Percentiles rank a stretch among this genome's conserved stretches.
Conservation (phyloP, 1,140 invertebrate species). For the Callitettix versicolor region DNA sequence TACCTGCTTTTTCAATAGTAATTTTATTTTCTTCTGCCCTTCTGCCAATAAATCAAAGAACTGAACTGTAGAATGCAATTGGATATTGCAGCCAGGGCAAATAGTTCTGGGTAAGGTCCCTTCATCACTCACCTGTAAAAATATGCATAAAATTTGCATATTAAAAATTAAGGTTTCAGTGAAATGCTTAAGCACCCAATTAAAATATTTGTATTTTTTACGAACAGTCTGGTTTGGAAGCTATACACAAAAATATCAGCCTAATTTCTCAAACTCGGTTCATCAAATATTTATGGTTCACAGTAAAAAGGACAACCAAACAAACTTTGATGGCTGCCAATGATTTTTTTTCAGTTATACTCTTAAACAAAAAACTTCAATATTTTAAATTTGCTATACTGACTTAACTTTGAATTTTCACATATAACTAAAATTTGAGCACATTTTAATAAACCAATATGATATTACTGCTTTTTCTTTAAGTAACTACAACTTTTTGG, state of each 20-base stretch:
- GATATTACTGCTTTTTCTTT: no score
- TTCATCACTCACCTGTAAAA: conserved; percentile 49
- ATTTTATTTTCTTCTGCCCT: conserved; percentile 48
- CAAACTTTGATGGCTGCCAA: neutral
- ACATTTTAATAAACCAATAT: no score
- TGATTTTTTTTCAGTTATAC: no score
- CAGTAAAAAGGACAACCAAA: no score
- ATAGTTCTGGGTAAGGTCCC: conserved; percentile 54
- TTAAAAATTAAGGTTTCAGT: neutral
- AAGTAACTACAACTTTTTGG: no score
- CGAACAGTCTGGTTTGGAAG: no score
- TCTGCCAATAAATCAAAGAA: conserved; percentile 57
- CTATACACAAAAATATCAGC: neutral
- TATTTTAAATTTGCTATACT: no score
- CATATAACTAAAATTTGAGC: no score
- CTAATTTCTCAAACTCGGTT: neutral
- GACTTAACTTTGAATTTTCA: no score
- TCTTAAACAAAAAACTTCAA: no score
- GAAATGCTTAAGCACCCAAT: neutral
- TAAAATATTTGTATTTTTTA: neutral
- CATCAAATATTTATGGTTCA: no score
- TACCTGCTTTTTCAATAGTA: conserved; percentile 38
- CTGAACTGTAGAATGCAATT: conserved; percentile 55
- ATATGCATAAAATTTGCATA: conserved; percentile 16
- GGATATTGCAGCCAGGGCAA: conserved; percentile 62